phyloP scores from a whole-genome alignment of 2,797 vertebrate species.

The Scolopax bukidnonensis region DNA sequence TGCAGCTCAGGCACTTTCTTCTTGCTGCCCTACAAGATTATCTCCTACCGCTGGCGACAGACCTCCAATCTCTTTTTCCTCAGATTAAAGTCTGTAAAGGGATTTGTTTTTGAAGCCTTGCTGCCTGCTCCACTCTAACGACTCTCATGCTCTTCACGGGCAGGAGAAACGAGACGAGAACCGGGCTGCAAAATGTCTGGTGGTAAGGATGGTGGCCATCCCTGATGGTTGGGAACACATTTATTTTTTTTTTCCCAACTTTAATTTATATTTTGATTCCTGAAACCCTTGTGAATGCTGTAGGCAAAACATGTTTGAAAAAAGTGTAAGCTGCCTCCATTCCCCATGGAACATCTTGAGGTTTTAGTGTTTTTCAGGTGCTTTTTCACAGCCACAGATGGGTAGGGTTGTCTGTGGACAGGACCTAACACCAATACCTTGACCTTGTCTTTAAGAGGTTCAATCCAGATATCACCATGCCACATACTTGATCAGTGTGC shows the following conservation, averaged over 20 bases:
- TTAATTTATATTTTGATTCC: neutral
- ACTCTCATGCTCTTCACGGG: neutral
- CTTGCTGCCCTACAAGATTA: conserved; percentile 25
- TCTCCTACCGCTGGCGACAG: conserved; percentile 15
- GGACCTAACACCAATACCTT: neutral
- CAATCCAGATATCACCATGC: fast-evolving
- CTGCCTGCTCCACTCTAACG: neutral
- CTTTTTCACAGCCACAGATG: neutral
- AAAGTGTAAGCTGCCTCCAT: neutral
- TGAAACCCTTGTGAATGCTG: neutral
- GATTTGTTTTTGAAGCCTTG: conserved; percentile 41
- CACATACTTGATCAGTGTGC: neutral
- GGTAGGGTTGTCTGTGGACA: no score
- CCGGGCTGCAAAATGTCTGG: neutral
- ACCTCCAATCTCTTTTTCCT: conserved; percentile 44
- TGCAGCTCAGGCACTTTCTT: conserved; percentile 36
- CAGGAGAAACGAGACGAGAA: neutral
- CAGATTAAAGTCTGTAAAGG: conserved; percentile 43
- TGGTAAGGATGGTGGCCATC: neutral
- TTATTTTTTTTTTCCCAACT: neutral
- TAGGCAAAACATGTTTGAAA: neutral
- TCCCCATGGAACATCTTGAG: neutral
- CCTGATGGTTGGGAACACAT: neutral
- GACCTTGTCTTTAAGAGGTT: neutral
- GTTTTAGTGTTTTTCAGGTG: neutral